These are phyloP conservation scores for Scaptomyza reducta DNA, from an alignment of 2,888 invertebrate genomes.

Conservation along the genomic window DNA sequence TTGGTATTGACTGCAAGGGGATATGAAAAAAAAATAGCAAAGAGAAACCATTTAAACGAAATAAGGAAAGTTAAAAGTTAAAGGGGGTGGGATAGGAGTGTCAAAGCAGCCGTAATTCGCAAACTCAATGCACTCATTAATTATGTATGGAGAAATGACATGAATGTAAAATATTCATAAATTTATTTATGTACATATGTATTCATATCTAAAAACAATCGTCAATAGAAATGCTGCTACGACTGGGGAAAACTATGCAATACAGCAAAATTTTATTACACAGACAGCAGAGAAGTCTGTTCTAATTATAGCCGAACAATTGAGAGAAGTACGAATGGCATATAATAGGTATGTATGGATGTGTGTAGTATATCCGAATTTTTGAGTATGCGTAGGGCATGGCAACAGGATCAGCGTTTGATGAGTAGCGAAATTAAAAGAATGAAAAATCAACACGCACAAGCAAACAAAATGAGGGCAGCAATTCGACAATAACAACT, in stretches of 20 bases:
- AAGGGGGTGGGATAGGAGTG: constrained; percentile 14
- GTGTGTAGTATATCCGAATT: background rate
- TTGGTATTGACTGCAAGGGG: background rate
- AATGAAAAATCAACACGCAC: constrained; percentile 35
- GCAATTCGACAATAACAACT: constrained; percentile 57
- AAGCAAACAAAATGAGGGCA: constrained; percentile 66
- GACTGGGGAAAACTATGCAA: background rate
- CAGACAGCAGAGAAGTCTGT: constrained; percentile 40
- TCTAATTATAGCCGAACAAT: constrained; percentile 53
- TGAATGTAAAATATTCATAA: constrained; percentile 1
- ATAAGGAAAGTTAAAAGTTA: constrained; percentile 2
- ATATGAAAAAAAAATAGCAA: background rate
- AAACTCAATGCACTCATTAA: constrained; percentile 41
- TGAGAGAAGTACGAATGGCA: constrained; percentile 35
- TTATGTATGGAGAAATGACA: constrained; percentile 45
- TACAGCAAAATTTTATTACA: constrained; percentile 18
- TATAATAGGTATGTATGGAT: background rate
- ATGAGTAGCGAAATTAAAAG: constrained; percentile 42
- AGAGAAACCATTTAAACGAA: constrained; percentile 18
- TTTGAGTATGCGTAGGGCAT: constrained; percentile 55
- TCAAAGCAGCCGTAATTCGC: constrained; percentile 35
- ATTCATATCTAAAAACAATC: background rate
- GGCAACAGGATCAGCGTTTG: constrained; percentile 72
- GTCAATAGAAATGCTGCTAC: constrained; percentile 2
- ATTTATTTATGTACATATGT: background rate